Evolutionary conservation across 1,140 invertebrate genomes (phyloP), one percentile per base, ranked within the genome.

Genomic region (Pissodes strobi): DNA sequence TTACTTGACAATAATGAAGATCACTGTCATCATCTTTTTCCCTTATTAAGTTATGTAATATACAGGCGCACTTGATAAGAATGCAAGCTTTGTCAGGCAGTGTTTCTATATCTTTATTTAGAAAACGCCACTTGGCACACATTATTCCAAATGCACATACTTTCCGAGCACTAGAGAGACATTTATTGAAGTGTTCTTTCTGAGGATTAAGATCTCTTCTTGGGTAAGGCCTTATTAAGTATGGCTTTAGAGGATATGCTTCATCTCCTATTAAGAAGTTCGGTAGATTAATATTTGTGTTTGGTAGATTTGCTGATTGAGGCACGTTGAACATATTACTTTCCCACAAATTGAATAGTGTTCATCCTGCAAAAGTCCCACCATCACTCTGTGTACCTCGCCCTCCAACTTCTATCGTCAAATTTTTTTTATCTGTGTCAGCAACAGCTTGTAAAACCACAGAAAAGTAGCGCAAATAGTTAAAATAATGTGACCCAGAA

Each of bases 101-200:
- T 57, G 73, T 67, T 62, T 70, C 52, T 48, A 78, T 70, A 18
- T 69, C 46, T 60, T 66, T 68, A 43, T 67, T 60, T 38, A 81
- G 76, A 49, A 82, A 74, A 48, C 76, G 65, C 77, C 76, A 81
- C 63, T 77, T 78, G 48, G 72, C 70, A 18, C 71, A 68, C 23
- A 82, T 51, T 27, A 82, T 74, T 22, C 70, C 70, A 67, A 72
- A 72, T 2, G 72, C 56, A 67, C 62, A 69, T 64, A 72, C 64
- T 64, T 60, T 66, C 56, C 70, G 27, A 37, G 64, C 69, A 13
- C 38, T 23, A 25, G 61, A 64, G 41, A 79, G 67, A 37, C 74
- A 68, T 48, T 82, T 82, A 63, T 84, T 82, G 67, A 78, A 83
- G 49, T 80, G 70, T 59, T 72, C 69, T 70, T 82, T 73, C 43